Percentiles rank a stretch among this genome's conserved stretches.
These are phyloP conservation scores for Anticlea derivata DNA, from an alignment of 2,888 invertebrate species.

Conservation along the genomic window DNA sequence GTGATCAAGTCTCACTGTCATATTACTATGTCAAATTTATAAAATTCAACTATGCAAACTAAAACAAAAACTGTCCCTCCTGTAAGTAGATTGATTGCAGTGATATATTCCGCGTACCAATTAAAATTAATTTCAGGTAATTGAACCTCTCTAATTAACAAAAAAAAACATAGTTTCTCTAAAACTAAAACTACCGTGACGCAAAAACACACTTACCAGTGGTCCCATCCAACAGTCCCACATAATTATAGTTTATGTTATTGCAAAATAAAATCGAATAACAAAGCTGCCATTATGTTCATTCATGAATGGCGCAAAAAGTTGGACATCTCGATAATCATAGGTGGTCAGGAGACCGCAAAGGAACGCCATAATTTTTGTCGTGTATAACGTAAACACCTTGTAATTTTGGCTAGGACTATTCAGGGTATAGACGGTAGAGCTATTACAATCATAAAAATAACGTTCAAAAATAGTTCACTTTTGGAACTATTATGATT, in stretches of 20 bases:
- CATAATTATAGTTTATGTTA: conserved; percentile 40
- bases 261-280: conserved; percentile 51
- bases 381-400: conserved; percentile 72
- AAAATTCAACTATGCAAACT: too few species aligned
- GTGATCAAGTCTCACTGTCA: too few species aligned
- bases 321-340: conserved; percentile 64
- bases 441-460: neutral
- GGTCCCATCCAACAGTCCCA: conserved; percentile 6
- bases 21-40: too few species aligned
- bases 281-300: conserved; percentile 57
- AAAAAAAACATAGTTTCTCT: too few species aligned
- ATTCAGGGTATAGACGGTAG: conserved; percentile 18
- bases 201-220: conserved; percentile 1
- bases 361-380: conserved; percentile 69
- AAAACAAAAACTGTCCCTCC: too few species aligned
- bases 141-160: too few species aligned
- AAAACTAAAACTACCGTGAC: conserved; percentile 5
- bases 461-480: neutral
- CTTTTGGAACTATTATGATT: too few species aligned
- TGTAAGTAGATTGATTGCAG: too few species aligned
- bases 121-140: too few species aligned
- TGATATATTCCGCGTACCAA: too few species aligned
- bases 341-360: conserved; percentile 62
- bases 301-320: conserved; percentile 74
- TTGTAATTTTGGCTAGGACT: conserved; percentile 60